These are phyloP conservation scores for Hylyphantes graminicola DNA, from an alignment of 1,140 invertebrate genomes.

Conservation along the genomic window DNA sequence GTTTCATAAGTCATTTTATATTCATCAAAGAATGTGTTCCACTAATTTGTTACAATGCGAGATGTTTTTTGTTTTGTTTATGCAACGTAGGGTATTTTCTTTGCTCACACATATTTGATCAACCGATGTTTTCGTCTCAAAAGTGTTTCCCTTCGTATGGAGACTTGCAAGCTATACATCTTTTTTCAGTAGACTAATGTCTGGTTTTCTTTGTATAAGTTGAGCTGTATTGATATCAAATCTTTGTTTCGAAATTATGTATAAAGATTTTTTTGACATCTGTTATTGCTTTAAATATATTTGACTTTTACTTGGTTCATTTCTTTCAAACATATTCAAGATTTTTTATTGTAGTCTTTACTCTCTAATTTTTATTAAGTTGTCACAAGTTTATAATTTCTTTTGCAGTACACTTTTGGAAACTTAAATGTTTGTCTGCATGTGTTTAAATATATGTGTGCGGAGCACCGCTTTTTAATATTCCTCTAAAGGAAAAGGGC, in stretches of 20 bases:
- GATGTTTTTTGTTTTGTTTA: conserved; percentile 56
- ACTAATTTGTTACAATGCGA: conserved; percentile 59
- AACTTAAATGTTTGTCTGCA: conserved; percentile 39
- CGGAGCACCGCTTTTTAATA: conserved; percentile 29
- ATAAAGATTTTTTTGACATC: conserved; percentile 32
- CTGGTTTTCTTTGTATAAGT: conserved; percentile 40
- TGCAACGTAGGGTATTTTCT: conserved; percentile 59
- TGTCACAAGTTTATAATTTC: conserved; percentile 1
- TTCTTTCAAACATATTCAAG: background rate
- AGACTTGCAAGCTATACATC: conserved; percentile 50
- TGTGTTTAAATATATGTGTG: conserved; percentile 46
- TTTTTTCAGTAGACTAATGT: conserved; percentile 34
- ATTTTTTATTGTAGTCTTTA: background rate
- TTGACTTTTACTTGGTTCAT: conserved; percentile 25
- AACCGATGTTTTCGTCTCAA: conserved; percentile 56
- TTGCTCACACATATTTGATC: conserved; percentile 57
- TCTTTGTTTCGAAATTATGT: conserved; percentile 45
- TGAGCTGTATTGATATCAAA: conserved; percentile 41
- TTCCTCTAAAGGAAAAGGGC: conserved; percentile 41
- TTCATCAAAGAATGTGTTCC: conserved; percentile 57
- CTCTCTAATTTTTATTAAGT: conserved; percentile 6
- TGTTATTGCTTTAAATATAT: conserved; percentile 27
- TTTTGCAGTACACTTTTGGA: conserved; percentile 33
- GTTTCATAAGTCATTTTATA: conserved; percentile 65
- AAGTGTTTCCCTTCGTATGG: conserved; percentile 38